Evolutionary conservation across 2,797 vertebrate genomes (phyloP).

Genomic region (Ispidina picta): DNA sequence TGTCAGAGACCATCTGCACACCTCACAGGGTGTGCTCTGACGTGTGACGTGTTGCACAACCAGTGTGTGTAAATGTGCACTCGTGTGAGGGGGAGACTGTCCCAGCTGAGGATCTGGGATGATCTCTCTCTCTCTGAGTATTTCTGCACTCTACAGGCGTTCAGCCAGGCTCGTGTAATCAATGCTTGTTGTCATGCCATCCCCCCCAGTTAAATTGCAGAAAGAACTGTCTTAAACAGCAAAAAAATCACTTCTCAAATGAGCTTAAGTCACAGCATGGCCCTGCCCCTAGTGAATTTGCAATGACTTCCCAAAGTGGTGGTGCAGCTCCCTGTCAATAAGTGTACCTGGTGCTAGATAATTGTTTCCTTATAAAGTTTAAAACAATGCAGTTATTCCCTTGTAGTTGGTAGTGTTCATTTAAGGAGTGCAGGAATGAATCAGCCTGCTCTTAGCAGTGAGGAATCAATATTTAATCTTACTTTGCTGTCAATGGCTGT

Average conservation of each 20-base stretch:
- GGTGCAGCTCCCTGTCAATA: background rate
- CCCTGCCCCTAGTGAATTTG: background rate
- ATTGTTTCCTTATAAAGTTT: background rate
- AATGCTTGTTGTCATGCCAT: background rate
- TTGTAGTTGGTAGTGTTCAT: background rate
- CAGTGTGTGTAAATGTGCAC: background rate
- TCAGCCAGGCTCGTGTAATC: background rate
- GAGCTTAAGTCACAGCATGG: background rate
- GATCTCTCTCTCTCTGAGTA: rapidly evolving
- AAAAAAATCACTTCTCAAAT: background rate
- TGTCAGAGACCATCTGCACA: background rate
- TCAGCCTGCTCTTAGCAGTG: background rate
- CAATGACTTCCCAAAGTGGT: background rate
- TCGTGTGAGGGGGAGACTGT: background rate
- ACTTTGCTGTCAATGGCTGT: background rate
- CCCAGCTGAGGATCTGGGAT: background rate
- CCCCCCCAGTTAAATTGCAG: background rate
- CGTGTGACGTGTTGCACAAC: background rate
- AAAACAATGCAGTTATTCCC: background rate
- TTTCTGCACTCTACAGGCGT: background rate
- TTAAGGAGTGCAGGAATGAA: background rate
- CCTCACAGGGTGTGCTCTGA: background rate
- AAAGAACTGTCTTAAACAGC: background rate
- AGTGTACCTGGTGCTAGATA: background rate
- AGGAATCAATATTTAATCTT: conserved; percentile 50